Base-by-base conservation (phyloP, 2,888 invertebrate genomes). In the Colletes collaris region DNA sequence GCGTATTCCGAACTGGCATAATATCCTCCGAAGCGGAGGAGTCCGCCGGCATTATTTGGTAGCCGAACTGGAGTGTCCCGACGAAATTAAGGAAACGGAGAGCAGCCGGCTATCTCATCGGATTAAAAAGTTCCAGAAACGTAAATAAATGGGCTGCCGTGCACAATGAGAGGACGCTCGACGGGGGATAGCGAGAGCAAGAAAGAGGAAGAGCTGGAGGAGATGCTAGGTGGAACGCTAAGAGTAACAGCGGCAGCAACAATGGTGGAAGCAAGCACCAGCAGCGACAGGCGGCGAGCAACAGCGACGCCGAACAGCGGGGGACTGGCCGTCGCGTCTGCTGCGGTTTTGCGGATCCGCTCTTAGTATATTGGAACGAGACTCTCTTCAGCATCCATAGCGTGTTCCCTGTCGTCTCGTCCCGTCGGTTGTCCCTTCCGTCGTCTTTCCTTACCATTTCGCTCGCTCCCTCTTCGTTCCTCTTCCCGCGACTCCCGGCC, bases 281-380 rank as follows among this genome's bases (percentile, higher is more conserved):
- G 79, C 74, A 66, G 79, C 75, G 70, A 73, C 72, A 82, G 81
- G 72, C 72, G 79, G 70, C 59, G 62, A 77, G 76, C 83, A 81
- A 77, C 83, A 84, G 79, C 82, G 78, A 83, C 82, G 80, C 76
- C 80, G 87, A 86, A 86, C 83, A 86, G 83, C 83, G 81, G 83
- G 83, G 81, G 81, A 87, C 84, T 84, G 85, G 85, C 84, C 86
- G 84, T 82, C 84, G 86, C 86, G 84, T 82, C 84, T 86, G 87
- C 86, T 89, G 89, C 84, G 87, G 88, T 88, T 89, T 88, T 89
- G 87, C 89, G 90, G 90, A 89, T 90, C 88, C 87, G 88, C 91
- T 91, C 90, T 90, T 90, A 90, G 91, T 90, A 91, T 92, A 92
- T 91, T 92, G 91, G 87, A 91, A 89, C 87, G 87, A 82, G 73